Evolutionary conservation across 2,113 vertebrate species (phyloP), one percentile per base, ranked within the genome.

Genomic region (Solea senegalensis): DNA sequence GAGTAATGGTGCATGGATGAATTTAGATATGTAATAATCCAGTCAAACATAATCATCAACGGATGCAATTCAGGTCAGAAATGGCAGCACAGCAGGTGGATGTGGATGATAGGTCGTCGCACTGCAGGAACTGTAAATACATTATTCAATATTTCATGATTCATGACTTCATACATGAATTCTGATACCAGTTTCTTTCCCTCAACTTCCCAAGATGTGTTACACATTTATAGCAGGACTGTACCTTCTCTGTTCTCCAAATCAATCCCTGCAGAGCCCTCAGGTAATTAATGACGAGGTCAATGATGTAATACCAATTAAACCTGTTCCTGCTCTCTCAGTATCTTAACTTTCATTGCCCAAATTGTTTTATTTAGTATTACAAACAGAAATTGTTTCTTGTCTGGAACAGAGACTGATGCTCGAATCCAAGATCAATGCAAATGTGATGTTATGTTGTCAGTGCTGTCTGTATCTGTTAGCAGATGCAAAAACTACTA

Each of bases 81-180:
- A 74, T 71, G 73, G 57, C 81, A 83, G 83, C 66, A 53, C 10
- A 44, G 41, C 68, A 41, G 5, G 2, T 44, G 72, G 66, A 76
- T 63, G 48, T 21, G 39, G 16, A 51, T 81, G 74, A 88, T 77
- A 51, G 53, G 65, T 68, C 71, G 69, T 69, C 69, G 26, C 40
- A 54, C 78, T 50, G 59, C 64, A 54, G 78, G 78, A 72, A 70
- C 71, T 74, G 73, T 72, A 89, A 82, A 87, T 86, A 80, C 46
- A 86, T 76, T 60, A 70, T 81, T 87, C 46, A 73, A 83, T 81
- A 67, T 70, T 83, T 82, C 51, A 84, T 80, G 76, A 85, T 76
- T 83, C 65, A 75, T 74, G 65, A 65, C 72, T 79, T 81, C 63
- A 66, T 69, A 80, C 63, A 77, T 75, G 69, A 80, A 78, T 76